Evolutionary conservation across 2,797 vertebrate species (phyloP).

Genomic region (Lerista edwardsae): DNA sequence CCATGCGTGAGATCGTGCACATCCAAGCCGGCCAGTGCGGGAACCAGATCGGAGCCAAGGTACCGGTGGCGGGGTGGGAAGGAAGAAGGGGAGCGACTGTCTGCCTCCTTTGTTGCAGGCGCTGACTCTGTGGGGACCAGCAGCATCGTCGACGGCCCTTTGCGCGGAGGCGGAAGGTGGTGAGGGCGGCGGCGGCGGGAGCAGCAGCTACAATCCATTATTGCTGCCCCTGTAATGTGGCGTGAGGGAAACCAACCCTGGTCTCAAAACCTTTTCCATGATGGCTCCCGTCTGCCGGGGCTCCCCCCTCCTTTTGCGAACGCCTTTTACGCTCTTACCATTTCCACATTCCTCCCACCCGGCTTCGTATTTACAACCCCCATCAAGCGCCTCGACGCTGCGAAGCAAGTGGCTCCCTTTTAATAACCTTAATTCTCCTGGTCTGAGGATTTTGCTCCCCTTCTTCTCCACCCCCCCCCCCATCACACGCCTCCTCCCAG

Average conservation of each 20-base stretch:
- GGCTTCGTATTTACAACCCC: neutral
- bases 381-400: neutral
- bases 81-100: rapidly evolving
- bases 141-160: neutral
- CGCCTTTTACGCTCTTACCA: too few species aligned
- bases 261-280: neutral
- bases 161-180: neutral
- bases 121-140: neutral
- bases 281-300: neutral
- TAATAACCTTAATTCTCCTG: too few species aligned
- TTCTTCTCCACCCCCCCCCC: rapidly evolving
- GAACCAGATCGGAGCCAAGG: conserved; percentile 97
- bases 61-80: conserved; percentile 50
- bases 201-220: neutral
- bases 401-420: neutral
- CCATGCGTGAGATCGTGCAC: conserved; percentile 97
- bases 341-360: rapidly evolving
- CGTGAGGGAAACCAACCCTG: neutral
- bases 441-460: neutral
- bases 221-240: neutral
- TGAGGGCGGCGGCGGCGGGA: neutral
- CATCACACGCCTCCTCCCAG: too few species aligned
- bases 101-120: neutral
- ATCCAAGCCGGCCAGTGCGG: conserved; percentile 96
- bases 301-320: too few species aligned